A percentile compares a stretch with the other conserved stretches of the same genome.
phyloP scores from a whole-genome alignment of 2,797 vertebrate species.

The Poecilia wingei region DNA sequence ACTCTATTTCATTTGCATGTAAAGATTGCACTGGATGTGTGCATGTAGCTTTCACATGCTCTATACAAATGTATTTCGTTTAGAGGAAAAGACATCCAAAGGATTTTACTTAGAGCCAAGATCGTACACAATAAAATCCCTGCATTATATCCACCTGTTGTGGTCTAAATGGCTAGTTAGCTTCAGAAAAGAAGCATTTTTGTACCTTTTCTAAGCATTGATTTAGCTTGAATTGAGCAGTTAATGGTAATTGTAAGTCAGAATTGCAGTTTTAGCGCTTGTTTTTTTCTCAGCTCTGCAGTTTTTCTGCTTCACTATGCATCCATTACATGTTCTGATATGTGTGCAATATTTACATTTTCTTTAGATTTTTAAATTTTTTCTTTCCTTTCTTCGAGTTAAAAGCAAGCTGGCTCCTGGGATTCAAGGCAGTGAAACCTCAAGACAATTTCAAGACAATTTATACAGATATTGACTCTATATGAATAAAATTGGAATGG shows the following conservation, averaged over 20 bases:
- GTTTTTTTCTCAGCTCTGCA: neutral
- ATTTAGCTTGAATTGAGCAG: neutral
- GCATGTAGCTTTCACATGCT: neutral
- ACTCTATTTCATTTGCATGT: neutral
- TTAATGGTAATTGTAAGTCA: neutral
- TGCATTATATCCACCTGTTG: neutral
- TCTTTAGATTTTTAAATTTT: neutral
- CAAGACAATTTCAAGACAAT: neutral
- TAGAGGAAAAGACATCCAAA: neutral
- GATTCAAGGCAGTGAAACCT: neutral
- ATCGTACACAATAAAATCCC: neutral
- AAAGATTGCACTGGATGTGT: neutral
- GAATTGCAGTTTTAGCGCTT: neutral
- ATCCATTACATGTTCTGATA: neutral
- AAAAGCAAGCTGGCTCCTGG: neutral
- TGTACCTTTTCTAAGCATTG: too few relatives aligned
- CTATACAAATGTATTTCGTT: neutral
- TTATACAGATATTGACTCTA: neutral
- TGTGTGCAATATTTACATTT: neutral
- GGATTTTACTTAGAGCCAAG: neutral
- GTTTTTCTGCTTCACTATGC: neutral
- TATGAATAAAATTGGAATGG: slow-evolving; percentile 1
- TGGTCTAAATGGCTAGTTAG: neutral
- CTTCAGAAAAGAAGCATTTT: neutral
- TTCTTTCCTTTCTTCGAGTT: neutral